Evolutionary conservation across 2,888 invertebrate species (phyloP), one percentile per base, ranked within the genome.

Genomic region (Catocala fraxini): DNA sequence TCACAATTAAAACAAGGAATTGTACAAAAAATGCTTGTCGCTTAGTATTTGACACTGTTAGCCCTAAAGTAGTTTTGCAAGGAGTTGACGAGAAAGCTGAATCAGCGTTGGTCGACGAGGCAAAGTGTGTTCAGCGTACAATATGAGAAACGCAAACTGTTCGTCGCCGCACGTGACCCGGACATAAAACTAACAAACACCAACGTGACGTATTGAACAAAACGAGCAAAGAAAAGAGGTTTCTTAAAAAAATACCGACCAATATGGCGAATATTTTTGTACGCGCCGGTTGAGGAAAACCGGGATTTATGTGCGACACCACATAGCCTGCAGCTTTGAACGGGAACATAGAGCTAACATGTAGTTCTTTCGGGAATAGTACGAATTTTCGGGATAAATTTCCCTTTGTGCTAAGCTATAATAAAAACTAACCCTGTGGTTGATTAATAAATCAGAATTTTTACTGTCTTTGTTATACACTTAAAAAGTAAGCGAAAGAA

Each of bases 131-230:
- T 48, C 48, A 33, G 48, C 25, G 6, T 13, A 45, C 54, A 41
- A 55, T 51, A 70, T 69, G 56, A 69, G 70, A 59, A 70, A 58
- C 58, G 60, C 60, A 73, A 73, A 73, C 73, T 47, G 15, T 12
- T 51, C 48, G 51, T 43, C 7, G 33, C 11, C 11, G 48, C 48
- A 33, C 48, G 48, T 25, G 48, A 48, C 48, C 48, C 33, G 0
- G 4, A 48, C 4, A 9, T 48, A 33, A 5, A 48, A 48, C 48
- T 33, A 48, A 48, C 48, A 33, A 48, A 33, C 33, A 48, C 47
- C 42, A 42, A 42, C 42, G 11, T 11, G 4, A 12, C 12, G 43
- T 45, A 45, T 45, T 45, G 43, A 45, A 46, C 13, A 46, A 46
- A 46, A 46, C 46, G 46, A 6, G 3, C 15, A 13, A 46, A 46